Evolutionary conservation across 64 coral and sea anemone species (phyloP), one percentile per base, ranked within the genome.

Genomic region (Pocillopora damicornis): DNA sequence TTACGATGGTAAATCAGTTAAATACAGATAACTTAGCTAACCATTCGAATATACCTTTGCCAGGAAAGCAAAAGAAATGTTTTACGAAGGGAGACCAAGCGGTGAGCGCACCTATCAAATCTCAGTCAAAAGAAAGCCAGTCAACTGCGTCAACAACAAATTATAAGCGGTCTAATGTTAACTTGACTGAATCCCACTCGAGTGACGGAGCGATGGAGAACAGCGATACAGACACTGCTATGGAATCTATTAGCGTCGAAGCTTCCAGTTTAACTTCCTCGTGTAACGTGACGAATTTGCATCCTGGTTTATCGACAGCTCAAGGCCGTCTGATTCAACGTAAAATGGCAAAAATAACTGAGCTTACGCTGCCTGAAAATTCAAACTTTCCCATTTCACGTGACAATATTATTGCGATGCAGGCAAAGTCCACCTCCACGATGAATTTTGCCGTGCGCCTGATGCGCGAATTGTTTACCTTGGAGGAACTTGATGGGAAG

Each of bases 381-480:
- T 56, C 35, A 9, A 77, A 51, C 18, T 18, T 77, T 18, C 75
- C 75, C 7, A 74, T 86, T 59, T 74, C 65, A 15, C 30, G 58
- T 3, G 86, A 78, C 26, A 30, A 88, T 56, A 58, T 88, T 22
- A 61, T 78, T n/a, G 61, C 71, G 3, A 9, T 88, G 11, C 25
- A 83, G 12, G 56, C 64, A 5, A 83, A 68, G 20, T 83, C 80
- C 59, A 64, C 11, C 22, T 83, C 80, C 0, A 64, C 60, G 15
- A 83, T 58, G 60, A 83, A 83, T 83, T 83, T 83, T 60, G 80
- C 80, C 35, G 80, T 83, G 26, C n/a, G 35, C 12, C 17, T 83
- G 37, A 13, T 83, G 64, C 59, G 80, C 2, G 80, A 83, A 60
- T 64, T 83, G 18, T 83, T 83, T 59, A 83, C 59, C 13, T 17